Base-by-base conservation (phyloP, 2,888 invertebrate genomes). In the Coelinius sp. region DNA sequence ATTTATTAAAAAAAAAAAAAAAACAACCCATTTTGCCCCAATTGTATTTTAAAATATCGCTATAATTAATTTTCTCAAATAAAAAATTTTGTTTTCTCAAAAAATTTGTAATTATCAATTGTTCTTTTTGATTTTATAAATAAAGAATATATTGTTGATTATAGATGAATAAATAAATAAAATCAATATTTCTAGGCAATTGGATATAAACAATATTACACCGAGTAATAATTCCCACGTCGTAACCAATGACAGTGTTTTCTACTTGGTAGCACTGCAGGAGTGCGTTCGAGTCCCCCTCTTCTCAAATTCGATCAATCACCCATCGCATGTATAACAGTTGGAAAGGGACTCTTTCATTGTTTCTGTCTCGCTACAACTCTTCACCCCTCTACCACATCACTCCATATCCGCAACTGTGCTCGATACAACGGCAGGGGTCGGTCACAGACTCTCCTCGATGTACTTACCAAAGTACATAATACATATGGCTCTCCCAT, bases 201-300 rank as follows among this genome's bases (percentile, higher is more conserved):
- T 7, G 8, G 20, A 17, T 49, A 49, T 49, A 20, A 49, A 20
- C 46, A 49, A 49, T 8, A 20, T 49, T 14, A 49, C 20, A 17
- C 14, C 17, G 17, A 59, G 14, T 35, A 59, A 59, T 59, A 59
- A 31, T 31, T 31, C 17, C n/a, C 59, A 35, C 59, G 59, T 59
- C 59, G 59, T 59, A 31, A 59, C 59, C 31, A 59, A 59, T 59
- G 59, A 59, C 59, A 59, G 59, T 31, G 59, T 59, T 59, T 59
- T 59, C 59, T 59, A 59, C 59, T 59, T 59, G 59, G 59, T 59
- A 7, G 59, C 59, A 59, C 17, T 59, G 59, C 59, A 59, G 59
- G 35, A 31, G 59, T 31, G 59, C 17, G 59, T 35, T 14, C 27
- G 12, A 27, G 17, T 14, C 35, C 59, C 59, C 35, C 59, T 35